Base-by-base conservation (phyloP, 2,888 invertebrate genomes). In the Phrixothrix hirtus region DNA sequence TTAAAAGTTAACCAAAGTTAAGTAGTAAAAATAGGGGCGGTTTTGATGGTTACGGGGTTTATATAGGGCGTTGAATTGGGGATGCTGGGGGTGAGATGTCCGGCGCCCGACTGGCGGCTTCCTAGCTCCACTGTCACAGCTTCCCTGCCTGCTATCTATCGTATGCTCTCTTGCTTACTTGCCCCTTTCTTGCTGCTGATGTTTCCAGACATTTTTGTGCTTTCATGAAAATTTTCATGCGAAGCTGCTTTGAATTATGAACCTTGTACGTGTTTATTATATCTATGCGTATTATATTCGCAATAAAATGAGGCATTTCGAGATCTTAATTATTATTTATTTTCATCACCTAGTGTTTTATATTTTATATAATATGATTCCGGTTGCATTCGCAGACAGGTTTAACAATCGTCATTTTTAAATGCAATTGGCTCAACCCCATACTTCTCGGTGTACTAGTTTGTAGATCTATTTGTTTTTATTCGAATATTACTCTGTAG, bases 101-200 rank as follows among this genome's bases (percentile, higher is more conserved):
- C 62, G 68, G 67, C 68, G 69, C 69, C 69, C 66, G 67, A 53
- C 69, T 62, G 69, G 60, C 69, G 67, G 67, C 62, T 66, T 63
- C 62, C 65, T 58, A 63, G 41, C 54, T 55, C 48, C 41, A 55
- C 54, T 55, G 54, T 55, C 54, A 49, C 54, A 55, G 54, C 54
- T 43, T 55, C 65, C 60, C 60, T 50, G 42, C 49, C 45, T 45
- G 46, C 46, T 52, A 52, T 55, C 54, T 49, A 49, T 49, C 54
- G 37, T 49, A 29, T 41, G 14, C 30, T 45, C 42, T 44, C 39
- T 45, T 46, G 42, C 44, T 45, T 43, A 36, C 37, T 47, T 35
- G 43, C 34, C 44, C 38, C 26, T 44, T 45, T 36, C 45, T 35
- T 44, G 49, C 34, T 44, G 44, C 26, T 49, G 26, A 37, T 41